Evolutionary conservation across 2,113 vertebrate genomes (phyloP).

Genomic region (Sula dactylatra): DNA sequence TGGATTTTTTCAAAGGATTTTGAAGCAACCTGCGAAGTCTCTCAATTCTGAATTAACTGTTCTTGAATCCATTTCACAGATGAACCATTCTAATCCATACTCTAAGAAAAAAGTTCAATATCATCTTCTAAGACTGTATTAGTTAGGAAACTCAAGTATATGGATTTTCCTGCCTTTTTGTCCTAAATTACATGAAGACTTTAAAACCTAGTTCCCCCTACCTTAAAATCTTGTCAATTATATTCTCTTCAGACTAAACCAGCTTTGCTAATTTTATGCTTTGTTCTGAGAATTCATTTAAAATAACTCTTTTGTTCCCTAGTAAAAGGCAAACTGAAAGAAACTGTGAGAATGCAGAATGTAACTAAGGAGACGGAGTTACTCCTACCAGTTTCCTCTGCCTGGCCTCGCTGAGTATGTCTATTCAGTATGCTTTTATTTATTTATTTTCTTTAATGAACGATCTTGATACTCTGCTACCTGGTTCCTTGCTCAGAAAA

Average conservation of each 20-base stretch:
- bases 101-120: neutral
- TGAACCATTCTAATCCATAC: neutral
- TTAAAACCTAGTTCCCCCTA: neutral
- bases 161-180: neutral
- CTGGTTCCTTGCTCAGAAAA: neutral
- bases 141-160: neutral
- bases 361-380: constrained; percentile 58
- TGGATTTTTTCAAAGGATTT: neutral
- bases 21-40: neutral
- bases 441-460: neutral
- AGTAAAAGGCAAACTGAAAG: constrained; percentile 44
- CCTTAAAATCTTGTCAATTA: neutral
- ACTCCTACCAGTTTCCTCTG: constrained; percentile 28
- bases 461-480: neutral
- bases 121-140: neutral
- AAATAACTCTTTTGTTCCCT: constrained; percentile 52
- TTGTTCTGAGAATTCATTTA: constrained; percentile 35
- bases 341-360: constrained; percentile 32
- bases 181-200: neutral
- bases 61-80: neutral
- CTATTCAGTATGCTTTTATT: neutral
- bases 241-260: neutral
- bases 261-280: constrained; percentile 38
- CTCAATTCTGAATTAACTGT: neutral
- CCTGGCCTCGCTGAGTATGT: neutral